A percentile compares a stretch with the other conserved stretches of the same genome.
These are phyloP conservation scores for Whitmania pigra DNA, from an alignment of 1,140 invertebrate genomes.

Conservation along the genomic window DNA sequence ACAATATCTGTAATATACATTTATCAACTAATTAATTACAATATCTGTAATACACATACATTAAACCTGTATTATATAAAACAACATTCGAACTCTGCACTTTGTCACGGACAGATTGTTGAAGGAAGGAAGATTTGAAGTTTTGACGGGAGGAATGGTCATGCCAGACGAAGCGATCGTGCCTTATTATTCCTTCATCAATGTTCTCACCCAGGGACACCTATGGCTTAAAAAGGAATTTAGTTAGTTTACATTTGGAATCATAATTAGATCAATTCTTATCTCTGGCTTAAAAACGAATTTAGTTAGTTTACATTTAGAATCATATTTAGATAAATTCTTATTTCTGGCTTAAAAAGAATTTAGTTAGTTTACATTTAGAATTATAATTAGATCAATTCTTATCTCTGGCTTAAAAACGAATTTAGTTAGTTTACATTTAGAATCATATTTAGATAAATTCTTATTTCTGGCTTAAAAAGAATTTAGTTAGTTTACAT, in stretches of 20 bases:
- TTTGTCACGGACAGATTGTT: slow-evolving; percentile 11
- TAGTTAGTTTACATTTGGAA: slow-evolving; percentile 45
- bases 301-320: too few species aligned
- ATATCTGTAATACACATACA: too few species aligned
- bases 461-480: slow-evolving; percentile 87
- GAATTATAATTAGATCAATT: too few species aligned
- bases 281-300: too few species aligned
- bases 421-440: too few species aligned
- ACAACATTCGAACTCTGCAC: neutral
- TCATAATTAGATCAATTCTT: too few species aligned
- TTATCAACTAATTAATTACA: too few species aligned
- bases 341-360: slow-evolving; percentile 79
- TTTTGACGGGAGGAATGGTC: slow-evolving; percentile 87
- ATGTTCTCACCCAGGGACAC: slow-evolving; percentile 82
- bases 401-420: too few species aligned
- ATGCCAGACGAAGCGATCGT: slow-evolving; percentile 91
- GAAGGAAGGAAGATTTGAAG: slow-evolving; percentile 61
- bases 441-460: too few species aligned
- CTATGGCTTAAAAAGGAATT: slow-evolving; percentile 77
- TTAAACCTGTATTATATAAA: too few species aligned
- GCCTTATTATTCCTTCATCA: slow-evolving; percentile 78
- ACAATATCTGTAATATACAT: too few species aligned
- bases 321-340: too few species aligned
- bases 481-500: slow-evolving; percentile 54
- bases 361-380: slow-evolving; percentile 54